phyloP scores from a whole-genome alignment of 2,797 vertebrate species.

The Chrysocyon brachyurus region DNA sequence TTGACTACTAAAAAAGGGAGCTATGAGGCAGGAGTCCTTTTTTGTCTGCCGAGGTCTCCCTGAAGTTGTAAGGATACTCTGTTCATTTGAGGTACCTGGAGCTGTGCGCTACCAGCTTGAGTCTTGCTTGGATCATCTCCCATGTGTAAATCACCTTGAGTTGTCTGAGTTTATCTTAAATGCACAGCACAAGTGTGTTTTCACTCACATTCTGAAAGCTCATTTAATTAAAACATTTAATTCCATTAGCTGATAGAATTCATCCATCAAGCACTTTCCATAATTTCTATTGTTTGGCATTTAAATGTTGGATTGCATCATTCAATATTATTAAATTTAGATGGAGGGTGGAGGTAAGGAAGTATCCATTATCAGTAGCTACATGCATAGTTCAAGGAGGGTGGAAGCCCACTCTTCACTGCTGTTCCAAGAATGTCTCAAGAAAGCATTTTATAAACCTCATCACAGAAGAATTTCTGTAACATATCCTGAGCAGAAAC shows the following conservation, averaged over 20 bases:
- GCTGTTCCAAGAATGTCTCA: conserved; percentile 5
- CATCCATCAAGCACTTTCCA: not conserved
- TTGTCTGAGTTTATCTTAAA: conserved; percentile 1
- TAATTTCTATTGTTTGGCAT: conserved; percentile 16
- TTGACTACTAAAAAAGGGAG: not conserved
- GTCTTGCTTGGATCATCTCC: not conserved
- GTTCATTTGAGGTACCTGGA: not conserved
- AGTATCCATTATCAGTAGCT: not conserved
- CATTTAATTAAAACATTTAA: not conserved
- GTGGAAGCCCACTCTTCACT: not conserved
- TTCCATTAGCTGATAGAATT: not conserved
- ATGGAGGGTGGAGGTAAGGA: not conserved
- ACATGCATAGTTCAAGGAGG: not conserved
- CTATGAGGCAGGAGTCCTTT: not conserved
- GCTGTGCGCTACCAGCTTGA: not conserved
- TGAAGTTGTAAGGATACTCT: not conserved
- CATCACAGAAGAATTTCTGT: not conserved
- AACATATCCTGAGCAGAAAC: not conserved
- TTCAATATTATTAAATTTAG: not conserved
- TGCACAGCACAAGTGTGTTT: not conserved
- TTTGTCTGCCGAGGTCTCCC: not conserved
- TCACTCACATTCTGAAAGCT: not conserved
- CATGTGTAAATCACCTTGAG: not conserved
- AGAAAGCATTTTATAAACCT: not conserved
- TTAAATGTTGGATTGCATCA: not conserved